Evolutionary conservation across 2,113 vertebrate species (phyloP).

Genomic region (Gymnarchus niloticus): DNA sequence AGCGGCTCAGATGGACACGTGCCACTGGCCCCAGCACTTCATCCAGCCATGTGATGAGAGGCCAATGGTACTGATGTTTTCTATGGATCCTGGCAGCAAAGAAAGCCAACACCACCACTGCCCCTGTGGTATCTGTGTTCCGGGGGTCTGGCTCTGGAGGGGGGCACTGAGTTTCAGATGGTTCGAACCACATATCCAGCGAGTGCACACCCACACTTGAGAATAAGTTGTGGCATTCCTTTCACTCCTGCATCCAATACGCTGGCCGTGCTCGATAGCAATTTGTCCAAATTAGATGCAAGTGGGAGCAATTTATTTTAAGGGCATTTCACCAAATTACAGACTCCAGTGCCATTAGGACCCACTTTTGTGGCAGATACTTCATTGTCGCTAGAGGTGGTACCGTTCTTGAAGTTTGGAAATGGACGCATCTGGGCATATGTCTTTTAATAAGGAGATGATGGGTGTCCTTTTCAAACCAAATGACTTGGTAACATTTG

Average conservation of each 20-base stretch:
- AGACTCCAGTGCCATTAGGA: conserved; percentile 32
- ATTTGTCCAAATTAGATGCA: conserved; percentile 35
- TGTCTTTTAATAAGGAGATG: background rate
- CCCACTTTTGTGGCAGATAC: conserved; percentile 13
- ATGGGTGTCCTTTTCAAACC: no score
- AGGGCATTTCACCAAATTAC: conserved; percentile 37
- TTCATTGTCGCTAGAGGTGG: background rate
- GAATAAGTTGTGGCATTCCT: background rate
- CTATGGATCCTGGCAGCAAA: no score
- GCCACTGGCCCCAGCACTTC: background rate
- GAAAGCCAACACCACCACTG: no score
- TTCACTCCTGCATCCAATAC: conserved; percentile 21
- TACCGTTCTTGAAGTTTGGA: background rate
- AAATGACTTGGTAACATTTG: background rate
- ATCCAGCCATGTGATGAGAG: no score
- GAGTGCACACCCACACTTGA: background rate
- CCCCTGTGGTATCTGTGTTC: no score
- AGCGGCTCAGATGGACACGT: no score
- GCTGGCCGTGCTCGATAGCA: conserved; percentile 23
- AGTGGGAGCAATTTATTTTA: conserved; percentile 39
- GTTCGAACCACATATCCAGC: background rate
- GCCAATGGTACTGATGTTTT: no score
- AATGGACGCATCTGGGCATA: background rate
- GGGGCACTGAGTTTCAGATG: background rate
- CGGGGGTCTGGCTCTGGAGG: background rate